Base-by-base conservation (phyloP, 2,888 invertebrate species). In the Oscheius myriophilus region DNA sequence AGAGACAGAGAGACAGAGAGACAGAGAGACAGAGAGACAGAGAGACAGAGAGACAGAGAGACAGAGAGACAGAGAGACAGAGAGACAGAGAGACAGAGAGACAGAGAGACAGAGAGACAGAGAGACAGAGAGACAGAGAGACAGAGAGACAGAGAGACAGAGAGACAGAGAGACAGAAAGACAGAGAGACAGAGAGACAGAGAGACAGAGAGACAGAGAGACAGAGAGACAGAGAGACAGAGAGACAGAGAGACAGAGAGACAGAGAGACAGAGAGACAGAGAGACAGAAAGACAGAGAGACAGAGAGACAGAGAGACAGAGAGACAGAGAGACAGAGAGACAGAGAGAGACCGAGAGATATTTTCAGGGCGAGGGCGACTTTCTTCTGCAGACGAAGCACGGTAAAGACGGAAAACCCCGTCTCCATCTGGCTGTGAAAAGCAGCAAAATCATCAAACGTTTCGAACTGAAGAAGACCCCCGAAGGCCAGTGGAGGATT, bases 371-470 rank as follows among this genome's bases (percentile, higher is more conserved):
- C 9, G 49, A 62, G 39, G 62, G 62, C 39, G 62, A 62, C 23
- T 62, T 46, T 21, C 49, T 61, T 3, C 46, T 61, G 33, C 61
- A 61, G 39, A 7, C 42, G 33, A 61, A 61, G 46, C 45, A 39
- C 26, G 14, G 2, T 3, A n/a, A 14, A 14, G 25, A 42, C n/a
- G 39, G 25, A 2, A 23, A 25, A 14, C 18, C n/a, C 11, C 57
- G 41, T 14, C n/a, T 41, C 25, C 42, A 25, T n/a, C 58, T 41
- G 42, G 41, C 18, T 25, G 14, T 14, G 45, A 42, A 41, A 21
- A 21, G 58, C 26, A 58, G 45, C 49, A 58, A 26, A n/a, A 42
- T 43, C 23, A 33, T 58, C 14, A 21, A 25, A 25, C 16, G 23
- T 18, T 18, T 21, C 21, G 54, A 39, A 41, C 9, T 58, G 18